Evolutionary conservation across 1,140 invertebrate species (phyloP), one percentile per base, ranked within the genome.

Genomic region (Cepaea nemoralis): DNA sequence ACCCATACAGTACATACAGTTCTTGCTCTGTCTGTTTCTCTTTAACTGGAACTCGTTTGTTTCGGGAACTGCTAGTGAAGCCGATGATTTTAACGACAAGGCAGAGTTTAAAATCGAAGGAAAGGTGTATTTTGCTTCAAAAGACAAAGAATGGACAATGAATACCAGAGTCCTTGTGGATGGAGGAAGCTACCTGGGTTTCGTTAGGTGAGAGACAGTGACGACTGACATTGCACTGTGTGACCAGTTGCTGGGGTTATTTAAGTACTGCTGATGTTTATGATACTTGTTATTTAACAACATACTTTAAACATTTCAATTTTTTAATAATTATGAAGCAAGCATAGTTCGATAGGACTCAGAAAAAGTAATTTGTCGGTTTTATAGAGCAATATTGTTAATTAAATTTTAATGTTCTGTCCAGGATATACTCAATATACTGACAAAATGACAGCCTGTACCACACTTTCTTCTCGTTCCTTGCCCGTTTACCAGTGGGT

Each of bases 181-280:
- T 89, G 95, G 96, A 37, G 97, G 96, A 19, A 94, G 97, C 91
- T 95, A 95, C 89, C 93, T 96, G 86, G 96, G 95, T 70, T 97
- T 97, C 91, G 91, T 98, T 22, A 94, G 92, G 94, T 94, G 91
- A 45, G 66, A 74, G n/a, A n/a, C n/a, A n/a, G n/a, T n/a, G n/a
- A n/a, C n/a, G n/a, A n/a, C n/a, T n/a, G n/a, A n/a, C n/a, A n/a
- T n/a, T n/a, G n/a, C n/a, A 48, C 5, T 71, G 48, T 31, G 3
- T 27, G 0, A 31, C 1, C 3, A 16, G 31, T 19, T 27, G 1
- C 1, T 10, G 10, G 14, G 19, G 35, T 67, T 67, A 67, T 27
- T 67, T 24, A 31, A 37, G n/a, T 70, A 22, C 6, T 1, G 31
- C 0, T 70, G 33, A 24, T 33, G 1, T 42, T 35, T 16, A 5